Evolutionary conservation across 2,888 invertebrate species (phyloP).

Genomic region (Hecatera dysodea): DNA sequence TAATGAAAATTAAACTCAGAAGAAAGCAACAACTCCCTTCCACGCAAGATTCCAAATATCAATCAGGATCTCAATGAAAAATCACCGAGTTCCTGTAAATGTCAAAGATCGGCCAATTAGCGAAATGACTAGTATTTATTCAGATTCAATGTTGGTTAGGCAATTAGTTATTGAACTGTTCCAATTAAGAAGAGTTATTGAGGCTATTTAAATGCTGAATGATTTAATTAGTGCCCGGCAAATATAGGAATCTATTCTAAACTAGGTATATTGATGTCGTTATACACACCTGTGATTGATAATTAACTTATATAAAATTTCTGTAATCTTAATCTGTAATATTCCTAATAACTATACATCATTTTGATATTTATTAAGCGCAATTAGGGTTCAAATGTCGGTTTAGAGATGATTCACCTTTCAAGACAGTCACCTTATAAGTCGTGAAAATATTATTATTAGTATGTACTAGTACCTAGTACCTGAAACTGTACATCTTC

Average conservation of each 20-base stretch:
- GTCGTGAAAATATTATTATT: no score
- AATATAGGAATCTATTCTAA: background rate
- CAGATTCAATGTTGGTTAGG: slow-evolving; percentile 16
- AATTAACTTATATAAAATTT: background rate
- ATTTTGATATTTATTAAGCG: no score
- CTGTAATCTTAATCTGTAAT: background rate
- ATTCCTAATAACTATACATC: no score
- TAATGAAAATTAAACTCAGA: background rate
- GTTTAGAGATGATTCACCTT: no score
- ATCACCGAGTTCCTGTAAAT: slow-evolving; percentile 12
- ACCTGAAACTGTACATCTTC: no score
- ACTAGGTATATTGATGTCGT: background rate
- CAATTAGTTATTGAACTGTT: slow-evolving; percentile 30
- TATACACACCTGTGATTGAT: background rate
- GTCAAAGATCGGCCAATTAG: slow-evolving; percentile 32
- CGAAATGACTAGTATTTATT: slow-evolving; percentile 20
- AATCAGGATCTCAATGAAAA: slow-evolving; percentile 19
- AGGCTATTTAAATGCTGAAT: slow-evolving; percentile 8
- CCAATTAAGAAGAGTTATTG: slow-evolving; percentile 24
- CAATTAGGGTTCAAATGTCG: no score
- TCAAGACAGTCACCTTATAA: no score
- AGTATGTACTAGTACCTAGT: no score
- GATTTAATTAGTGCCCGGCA: background rate
- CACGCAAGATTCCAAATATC: background rate
- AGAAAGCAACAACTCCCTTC: slow-evolving; percentile 5